A percentile compares a stretch with the other conserved stretches of the same genome.
Conservation (phyloP, 2,888 invertebrate genomes). For the Fabriciana adippe region DNA sequence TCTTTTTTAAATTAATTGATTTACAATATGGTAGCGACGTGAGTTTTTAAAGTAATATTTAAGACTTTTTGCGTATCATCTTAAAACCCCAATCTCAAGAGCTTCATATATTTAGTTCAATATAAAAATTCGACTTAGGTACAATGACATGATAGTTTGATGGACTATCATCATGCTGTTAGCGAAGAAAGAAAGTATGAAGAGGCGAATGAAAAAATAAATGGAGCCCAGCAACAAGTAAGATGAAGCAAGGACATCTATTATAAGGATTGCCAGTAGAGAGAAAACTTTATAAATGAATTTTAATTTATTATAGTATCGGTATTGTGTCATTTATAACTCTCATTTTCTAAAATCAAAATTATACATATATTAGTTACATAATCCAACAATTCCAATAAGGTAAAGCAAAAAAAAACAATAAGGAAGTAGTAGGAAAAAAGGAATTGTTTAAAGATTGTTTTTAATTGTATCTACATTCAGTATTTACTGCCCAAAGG, state of each 20-base stretch:
- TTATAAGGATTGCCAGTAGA: not conserved
- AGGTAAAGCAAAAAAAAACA: not conserved
- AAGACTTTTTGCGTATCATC: too few species aligned
- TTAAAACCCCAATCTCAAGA: too few species aligned
- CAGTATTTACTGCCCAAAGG: too few species aligned
- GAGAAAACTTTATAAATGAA: not conserved
- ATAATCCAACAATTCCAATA: not conserved
- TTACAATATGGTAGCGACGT: too few species aligned
- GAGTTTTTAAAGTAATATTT: too few species aligned
- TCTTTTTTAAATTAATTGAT: too few species aligned
- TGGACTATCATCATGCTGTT: slow-evolving; percentile 6
- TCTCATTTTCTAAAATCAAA: not conserved
- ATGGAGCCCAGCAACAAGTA: slow-evolving; percentile 21
- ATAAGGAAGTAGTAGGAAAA: too few species aligned
- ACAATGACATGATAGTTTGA: not conserved
- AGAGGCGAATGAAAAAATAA: not conserved
- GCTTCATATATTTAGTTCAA: too few species aligned
- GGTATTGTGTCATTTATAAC: not conserved
- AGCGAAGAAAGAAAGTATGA: slow-evolving; percentile 9
- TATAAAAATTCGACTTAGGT: too few species aligned
- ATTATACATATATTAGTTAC: not conserved
- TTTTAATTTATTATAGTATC: too few species aligned
- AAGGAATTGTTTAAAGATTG: too few species aligned
- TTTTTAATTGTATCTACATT: too few species aligned
- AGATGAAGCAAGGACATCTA: slow-evolving; percentile 9